A percentile compares a stretch with the other conserved stretches of the same genome.
Evolutionary conservation across 2,888 invertebrate species (phyloP).

Genomic region (Laothoe populi): DNA sequence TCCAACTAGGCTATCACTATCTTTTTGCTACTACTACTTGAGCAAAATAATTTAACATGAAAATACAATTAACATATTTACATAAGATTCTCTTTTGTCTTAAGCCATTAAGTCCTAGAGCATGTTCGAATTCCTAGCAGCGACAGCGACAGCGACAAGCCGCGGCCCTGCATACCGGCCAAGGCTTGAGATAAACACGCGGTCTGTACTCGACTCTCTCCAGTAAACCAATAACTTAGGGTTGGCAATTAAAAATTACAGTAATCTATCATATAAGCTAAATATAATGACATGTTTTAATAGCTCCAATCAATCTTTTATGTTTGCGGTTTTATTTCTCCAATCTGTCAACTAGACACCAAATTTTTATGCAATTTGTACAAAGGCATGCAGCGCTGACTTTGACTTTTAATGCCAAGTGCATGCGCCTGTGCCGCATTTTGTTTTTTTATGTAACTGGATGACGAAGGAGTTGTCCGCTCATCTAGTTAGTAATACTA

Average conservation of each 20-base stretch:
- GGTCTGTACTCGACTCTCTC: conserved; percentile 36
- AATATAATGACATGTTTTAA: neutral
- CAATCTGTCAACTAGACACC: no score
- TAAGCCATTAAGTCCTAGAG: conserved; percentile 32
- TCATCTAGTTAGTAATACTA: no score
- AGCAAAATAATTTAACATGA: neutral
- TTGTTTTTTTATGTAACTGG: no score
- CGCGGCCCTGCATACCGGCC: conserved; percentile 49
- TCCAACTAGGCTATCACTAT: no score
- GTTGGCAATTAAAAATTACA: neutral
- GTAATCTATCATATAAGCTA: no score
- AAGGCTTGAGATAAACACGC: conserved; percentile 41
- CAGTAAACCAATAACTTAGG: conserved; percentile 4
- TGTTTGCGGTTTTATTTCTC: neutral
- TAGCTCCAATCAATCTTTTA: neutral
- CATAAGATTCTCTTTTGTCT: conserved; percentile 21
- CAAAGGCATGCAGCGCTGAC: no score
- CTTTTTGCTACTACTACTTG: neutral
- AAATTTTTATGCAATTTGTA: no score
- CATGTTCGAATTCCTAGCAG: conserved; percentile 32
- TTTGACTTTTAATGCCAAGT: no score
- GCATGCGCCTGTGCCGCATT: no score
- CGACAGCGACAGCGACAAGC: conserved; percentile 39
- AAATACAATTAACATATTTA: neutral
- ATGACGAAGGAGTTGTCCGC: no score